These are phyloP conservation scores for Orius insidiosus DNA, from an alignment of 1,140 invertebrate genomes.

Conservation along the genomic window DNA sequence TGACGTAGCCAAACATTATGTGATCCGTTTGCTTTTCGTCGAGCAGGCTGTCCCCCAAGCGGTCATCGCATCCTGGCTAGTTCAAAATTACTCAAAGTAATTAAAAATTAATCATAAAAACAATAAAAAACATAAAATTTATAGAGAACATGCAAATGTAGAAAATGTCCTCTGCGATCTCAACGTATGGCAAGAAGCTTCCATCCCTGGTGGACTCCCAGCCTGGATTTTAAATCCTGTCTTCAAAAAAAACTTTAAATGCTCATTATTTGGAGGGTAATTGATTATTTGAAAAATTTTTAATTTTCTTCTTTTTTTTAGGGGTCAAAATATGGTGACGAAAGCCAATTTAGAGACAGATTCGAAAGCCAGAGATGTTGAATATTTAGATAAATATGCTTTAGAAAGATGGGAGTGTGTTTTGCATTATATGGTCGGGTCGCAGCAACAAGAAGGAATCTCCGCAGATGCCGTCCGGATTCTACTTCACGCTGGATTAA, in stretches of 20 bases:
- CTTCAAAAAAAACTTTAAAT: slow-evolving; percentile 81
- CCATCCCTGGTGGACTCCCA: slow-evolving; percentile 72
- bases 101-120: slow-evolving; percentile 21
- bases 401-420: slow-evolving; percentile 92
- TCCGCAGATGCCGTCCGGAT: slow-evolving; percentile 85
- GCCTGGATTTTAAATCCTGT: slow-evolving; percentile 75
- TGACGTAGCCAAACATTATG: slow-evolving; percentile 74
- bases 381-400: slow-evolving; percentile 83
- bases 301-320: too few species aligned
- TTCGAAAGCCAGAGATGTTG: slow-evolving; percentile 71
- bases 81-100: slow-evolving; percentile 56
- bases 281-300: slow-evolving; percentile 23
- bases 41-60: slow-evolving; percentile 88
- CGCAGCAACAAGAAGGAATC: slow-evolving; percentile 72
- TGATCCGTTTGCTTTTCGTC: slow-evolving; percentile 78
- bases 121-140: too few species aligned
- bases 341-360: slow-evolving; percentile 69
- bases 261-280: slow-evolving; percentile 65
- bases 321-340: slow-evolving; percentile 70
- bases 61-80: slow-evolving; percentile 82
- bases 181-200: slow-evolving; percentile 72
- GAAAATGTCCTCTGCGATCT: slow-evolving; percentile 54
- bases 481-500: slow-evolving; percentile 76
- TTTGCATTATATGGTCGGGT: slow-evolving; percentile 91
- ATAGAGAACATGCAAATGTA: slow-evolving; percentile 48